phyloP scores from a whole-genome alignment of 2,888 invertebrate species.

The Agrilus mali region DNA sequence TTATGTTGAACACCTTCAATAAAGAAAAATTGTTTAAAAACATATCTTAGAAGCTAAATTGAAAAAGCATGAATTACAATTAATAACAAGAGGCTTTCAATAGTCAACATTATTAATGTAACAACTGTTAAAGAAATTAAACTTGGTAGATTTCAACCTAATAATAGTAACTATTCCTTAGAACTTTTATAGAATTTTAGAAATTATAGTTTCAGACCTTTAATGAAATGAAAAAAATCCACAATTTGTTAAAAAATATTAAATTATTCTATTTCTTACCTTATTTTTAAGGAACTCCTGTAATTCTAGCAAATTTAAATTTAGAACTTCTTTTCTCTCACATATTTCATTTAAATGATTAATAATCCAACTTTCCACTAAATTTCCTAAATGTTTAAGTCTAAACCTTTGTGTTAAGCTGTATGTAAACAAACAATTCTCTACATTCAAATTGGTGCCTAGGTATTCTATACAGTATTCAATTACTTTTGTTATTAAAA shows the following conservation, averaged over 20 bases:
- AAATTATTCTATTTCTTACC: constrained; percentile 24
- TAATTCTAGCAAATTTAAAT: constrained; percentile 35
- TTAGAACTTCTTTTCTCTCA: constrained; percentile 41
- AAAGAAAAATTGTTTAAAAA: constrained; percentile 8
- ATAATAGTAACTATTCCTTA: too few relatives aligned
- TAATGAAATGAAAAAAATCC: too few relatives aligned
- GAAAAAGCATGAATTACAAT: too few relatives aligned
- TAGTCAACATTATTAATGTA: too few relatives aligned
- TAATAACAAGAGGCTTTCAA: too few relatives aligned
- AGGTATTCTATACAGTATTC: constrained; percentile 51
- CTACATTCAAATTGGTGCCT: constrained; percentile 44
- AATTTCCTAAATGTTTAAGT: constrained; percentile 42
- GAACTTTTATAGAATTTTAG: too few relatives aligned
- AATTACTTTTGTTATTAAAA: constrained; percentile 46
- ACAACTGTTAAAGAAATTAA: too few relatives aligned
- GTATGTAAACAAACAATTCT: constrained; percentile 49
- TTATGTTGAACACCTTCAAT: constrained; percentile 29
- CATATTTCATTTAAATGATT: constrained; percentile 39
- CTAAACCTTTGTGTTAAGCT: constrained; percentile 47
- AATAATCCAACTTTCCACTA: constrained; percentile 41
- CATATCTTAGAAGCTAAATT: too few relatives aligned
- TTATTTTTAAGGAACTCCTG: constrained; percentile 42
- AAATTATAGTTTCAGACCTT: too few relatives aligned
- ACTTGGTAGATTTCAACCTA: too few relatives aligned
- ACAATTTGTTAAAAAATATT: too few relatives aligned